phyloP scores from a whole-genome alignment of 2,113 vertebrate genomes.

The Pungitius pungitius region DNA sequence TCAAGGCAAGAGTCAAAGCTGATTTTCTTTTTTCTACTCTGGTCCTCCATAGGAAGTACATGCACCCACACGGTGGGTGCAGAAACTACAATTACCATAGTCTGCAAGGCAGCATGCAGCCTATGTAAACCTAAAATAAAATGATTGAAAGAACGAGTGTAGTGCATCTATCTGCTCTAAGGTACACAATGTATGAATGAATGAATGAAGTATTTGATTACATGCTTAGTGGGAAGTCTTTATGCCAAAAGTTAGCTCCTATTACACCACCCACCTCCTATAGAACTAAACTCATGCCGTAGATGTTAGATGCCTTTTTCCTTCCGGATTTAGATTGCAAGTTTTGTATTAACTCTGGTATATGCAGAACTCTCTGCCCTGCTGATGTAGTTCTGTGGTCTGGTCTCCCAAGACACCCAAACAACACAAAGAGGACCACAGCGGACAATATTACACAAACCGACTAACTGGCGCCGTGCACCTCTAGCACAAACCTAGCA shows the following conservation, averaged over 20 bases:
- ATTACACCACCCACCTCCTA: background rate
- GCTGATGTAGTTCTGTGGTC: background rate
- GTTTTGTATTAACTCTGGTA: background rate
- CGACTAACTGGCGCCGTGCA: background rate
- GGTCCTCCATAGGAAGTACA: too few relatives aligned
- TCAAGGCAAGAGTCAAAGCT: too few relatives aligned
- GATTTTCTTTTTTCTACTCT: too few relatives aligned
- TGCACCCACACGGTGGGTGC: too few relatives aligned
- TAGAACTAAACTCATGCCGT: background rate
- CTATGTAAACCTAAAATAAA: too few relatives aligned
- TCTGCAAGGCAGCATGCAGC: too few relatives aligned
- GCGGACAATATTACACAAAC: background rate
- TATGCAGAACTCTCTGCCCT: background rate
- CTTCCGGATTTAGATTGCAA: background rate
- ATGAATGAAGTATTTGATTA: background rate
- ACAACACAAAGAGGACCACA: background rate
- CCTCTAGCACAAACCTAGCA: conserved; percentile 73
- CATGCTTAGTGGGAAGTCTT: too few relatives aligned
- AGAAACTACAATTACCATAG: too few relatives aligned
- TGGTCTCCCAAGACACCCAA: background rate
- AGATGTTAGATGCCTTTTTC: background rate
- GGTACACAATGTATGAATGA: too few relatives aligned
- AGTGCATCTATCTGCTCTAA: too few relatives aligned
- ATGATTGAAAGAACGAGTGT: too few relatives aligned
- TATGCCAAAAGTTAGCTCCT: background rate